Evolutionary conservation across 2,888 invertebrate species (phyloP), one percentile per base, ranked within the genome.

Genomic region (Craniophora ligustri): DNA sequence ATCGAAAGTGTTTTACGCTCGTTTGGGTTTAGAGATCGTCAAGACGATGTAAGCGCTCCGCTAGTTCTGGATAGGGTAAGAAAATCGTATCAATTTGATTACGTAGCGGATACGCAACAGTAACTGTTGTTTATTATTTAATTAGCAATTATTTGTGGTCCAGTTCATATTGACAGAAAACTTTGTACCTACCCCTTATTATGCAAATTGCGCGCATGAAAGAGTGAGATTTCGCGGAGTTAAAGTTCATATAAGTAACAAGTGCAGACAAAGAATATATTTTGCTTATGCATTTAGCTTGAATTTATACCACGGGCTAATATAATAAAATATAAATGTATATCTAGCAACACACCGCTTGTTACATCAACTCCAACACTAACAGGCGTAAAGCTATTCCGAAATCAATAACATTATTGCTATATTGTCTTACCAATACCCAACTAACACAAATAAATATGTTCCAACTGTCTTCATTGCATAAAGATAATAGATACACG

Each of bases 1-100:
- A 56, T 49, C 18, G 64, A 68, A 60, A 64, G 56, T 55, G 42
- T 34, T 67, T 60, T 36, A 64, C 50, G 62, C 58, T 66, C 34
- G 57, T 56, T 59, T 66, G 58, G 7, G 18, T 72, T 65, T 55
- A 58, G 38, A 67, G 49, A 60, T 53, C 53, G 38, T 19, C 5
- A 44, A 18, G 5, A 11, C 31, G 10, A 40, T 40, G 42, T 49
- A 28, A 44, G 19, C 51, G 62, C 67, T 67, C 39, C 51, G n/a
- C 11, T 67, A 41, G 36, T 45, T 58, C 30, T 13, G 35, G 26
- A 28, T 26, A 31, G 21, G 13, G 32, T 15, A 39, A 47, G 42
- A 60, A 53, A 67, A 54, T 47, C 7, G 13, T 21, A 19, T 26
- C n/a, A n/a, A 23, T 8, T 23, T 23, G 2, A 31, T 36, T 15